Percentiles rank a stretch among this genome's conserved stretches.
Evolutionary conservation across 2,888 invertebrate genomes (phyloP).

Genomic region (Heliconius cydno): DNA sequence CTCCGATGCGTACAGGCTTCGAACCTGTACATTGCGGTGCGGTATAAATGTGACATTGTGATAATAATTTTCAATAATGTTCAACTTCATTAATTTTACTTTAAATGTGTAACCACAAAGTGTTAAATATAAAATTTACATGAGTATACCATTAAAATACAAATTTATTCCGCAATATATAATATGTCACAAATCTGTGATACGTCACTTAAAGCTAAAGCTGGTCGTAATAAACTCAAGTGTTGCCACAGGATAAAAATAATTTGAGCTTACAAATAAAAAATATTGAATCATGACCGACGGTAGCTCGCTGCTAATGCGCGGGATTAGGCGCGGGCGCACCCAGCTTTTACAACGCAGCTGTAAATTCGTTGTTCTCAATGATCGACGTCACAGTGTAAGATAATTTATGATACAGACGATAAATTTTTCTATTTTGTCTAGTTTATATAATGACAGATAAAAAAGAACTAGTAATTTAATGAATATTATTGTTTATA

Average conservation of each 20-base stretch:
- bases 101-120: neutral
- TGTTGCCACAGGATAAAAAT: slow-evolving; percentile 46
- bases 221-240: slow-evolving; percentile 41
- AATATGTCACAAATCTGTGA: slow-evolving; percentile 28
- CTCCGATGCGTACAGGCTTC: no score
- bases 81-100: neutral
- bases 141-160: slow-evolving; percentile 21
- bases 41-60: neutral
- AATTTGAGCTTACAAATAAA: slow-evolving; percentile 51
- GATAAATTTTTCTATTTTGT: slow-evolving; percentile 55
- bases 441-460: slow-evolving; percentile 31
- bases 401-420: slow-evolving; percentile 63
- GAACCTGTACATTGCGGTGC: no score
- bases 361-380: slow-evolving; percentile 71
- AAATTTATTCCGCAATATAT: slow-evolving; percentile 19
- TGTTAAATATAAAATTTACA: neutral
- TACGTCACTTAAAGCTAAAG: slow-evolving; percentile 27
- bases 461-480: no score
- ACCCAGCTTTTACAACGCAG: slow-evolving; percentile 75
- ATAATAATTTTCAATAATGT: neutral
- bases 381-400: slow-evolving; percentile 63
- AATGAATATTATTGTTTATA: no score
- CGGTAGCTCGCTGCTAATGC: slow-evolving; percentile 65
- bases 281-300: slow-evolving; percentile 67
- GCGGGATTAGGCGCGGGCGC: slow-evolving; percentile 69